These are phyloP conservation scores for Nematolebias whitei DNA, from an alignment of 2,113 vertebrate genomes.

Conservation along the genomic window DNA sequence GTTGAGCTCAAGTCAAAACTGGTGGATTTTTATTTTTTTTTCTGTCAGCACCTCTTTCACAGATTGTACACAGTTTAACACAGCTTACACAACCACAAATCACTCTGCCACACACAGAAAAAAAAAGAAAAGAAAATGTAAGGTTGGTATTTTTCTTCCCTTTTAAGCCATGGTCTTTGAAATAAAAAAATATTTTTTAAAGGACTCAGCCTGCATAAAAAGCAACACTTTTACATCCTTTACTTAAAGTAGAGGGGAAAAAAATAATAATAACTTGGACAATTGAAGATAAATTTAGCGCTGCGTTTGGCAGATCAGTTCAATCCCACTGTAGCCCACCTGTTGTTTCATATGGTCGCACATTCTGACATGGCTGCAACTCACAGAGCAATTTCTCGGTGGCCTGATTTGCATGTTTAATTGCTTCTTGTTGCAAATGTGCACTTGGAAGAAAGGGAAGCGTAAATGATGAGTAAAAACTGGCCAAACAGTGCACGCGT, in stretches of 20 bases:
- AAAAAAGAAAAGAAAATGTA: conserved; percentile 36
- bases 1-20: conserved; percentile 13
- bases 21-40: conserved; percentile 25
- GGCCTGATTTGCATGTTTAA: conserved; percentile 32
- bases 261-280: background rate
- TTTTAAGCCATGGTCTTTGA: conserved; percentile 29
- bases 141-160: conserved; percentile 29
- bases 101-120: conserved; percentile 13
- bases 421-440: conserved; percentile 33
- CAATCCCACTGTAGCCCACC: conserved; percentile 42
- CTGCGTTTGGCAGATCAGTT: conserved; percentile 34
- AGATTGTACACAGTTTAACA: no score
- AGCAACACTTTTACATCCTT: conserved; percentile 11
- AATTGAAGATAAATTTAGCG: conserved; percentile 45
- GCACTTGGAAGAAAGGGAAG: background rate
- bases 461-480: conserved; percentile 19
- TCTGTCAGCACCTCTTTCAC: conserved; percentile 26
- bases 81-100: conserved; percentile 36
- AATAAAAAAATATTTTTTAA: conserved; percentile 27
- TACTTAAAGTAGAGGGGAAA: conserved; percentile 4
- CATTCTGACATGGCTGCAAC: conserved; percentile 42
- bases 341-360: conserved; percentile 50
- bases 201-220: conserved; percentile 8
- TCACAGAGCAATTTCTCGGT: conserved; percentile 27
- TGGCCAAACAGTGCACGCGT: background rate